These are phyloP conservation scores for Dryadula phaetusa DNA, from an alignment of 2,888 invertebrate species.

Conservation along the genomic window DNA sequence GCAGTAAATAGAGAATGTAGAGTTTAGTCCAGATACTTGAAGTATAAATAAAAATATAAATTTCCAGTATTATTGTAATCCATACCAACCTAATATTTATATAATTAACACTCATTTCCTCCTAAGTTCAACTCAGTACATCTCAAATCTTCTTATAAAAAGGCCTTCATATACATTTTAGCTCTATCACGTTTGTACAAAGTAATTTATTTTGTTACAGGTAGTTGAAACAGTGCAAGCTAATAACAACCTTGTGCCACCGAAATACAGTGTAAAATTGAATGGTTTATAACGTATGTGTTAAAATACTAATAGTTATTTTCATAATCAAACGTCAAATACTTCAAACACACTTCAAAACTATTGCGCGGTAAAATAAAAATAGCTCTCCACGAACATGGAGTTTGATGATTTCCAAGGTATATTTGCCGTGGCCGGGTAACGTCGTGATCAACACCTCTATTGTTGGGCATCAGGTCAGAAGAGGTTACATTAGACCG, in stretches of 20 bases:
- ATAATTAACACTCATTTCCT: no score
- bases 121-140: no score
- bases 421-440: slow-evolving; percentile 37
- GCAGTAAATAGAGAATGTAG: no score
- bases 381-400: not conserved
- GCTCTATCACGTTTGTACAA: slow-evolving; percentile 1
- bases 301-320: slow-evolving; percentile 28
- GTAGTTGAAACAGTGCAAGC: slow-evolving; percentile 38
- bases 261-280: slow-evolving; percentile 17
- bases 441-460: slow-evolving; percentile 46
- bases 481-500: slow-evolving; percentile 33
- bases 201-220: slow-evolving; percentile 44
- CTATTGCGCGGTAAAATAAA: slow-evolving; percentile 38
- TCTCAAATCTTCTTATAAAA: no score
- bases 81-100: no score
- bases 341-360: slow-evolving; percentile 47
- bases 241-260: slow-evolving; percentile 6
- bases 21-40: no score
- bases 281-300: slow-evolving; percentile 8
- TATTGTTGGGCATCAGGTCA: slow-evolving; percentile 45
- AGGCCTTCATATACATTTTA: no score
- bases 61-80: no score
- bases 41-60: no score
- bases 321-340: slow-evolving; percentile 38
- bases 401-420: slow-evolving; percentile 1